Conservation (phyloP, 2,888 invertebrate genomes). For the Drosophila kokeensis region DNA sequence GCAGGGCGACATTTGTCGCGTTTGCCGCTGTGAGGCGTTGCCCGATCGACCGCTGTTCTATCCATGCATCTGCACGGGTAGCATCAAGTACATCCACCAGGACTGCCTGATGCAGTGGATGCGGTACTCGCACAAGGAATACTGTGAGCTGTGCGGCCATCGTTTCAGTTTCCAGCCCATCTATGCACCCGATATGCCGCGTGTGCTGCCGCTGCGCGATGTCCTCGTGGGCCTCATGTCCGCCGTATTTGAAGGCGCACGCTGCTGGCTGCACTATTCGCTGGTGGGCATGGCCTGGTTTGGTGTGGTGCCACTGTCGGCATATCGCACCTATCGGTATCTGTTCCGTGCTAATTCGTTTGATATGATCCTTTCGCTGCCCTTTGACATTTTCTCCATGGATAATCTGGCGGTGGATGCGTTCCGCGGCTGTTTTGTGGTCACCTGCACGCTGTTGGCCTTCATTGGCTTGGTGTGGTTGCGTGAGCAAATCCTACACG, state of each 20-base stretch:
- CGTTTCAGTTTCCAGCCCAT: constrained; percentile 99
- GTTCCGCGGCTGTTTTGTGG: constrained; percentile 98
- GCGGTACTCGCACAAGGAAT: constrained; percentile 99
- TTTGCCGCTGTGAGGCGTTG: constrained; percentile 97
- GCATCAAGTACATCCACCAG: constrained; percentile 99
- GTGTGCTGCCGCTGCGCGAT: constrained; percentile 96
- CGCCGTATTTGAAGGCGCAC: constrained; percentile 95
- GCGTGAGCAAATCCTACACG: constrained; percentile 98
- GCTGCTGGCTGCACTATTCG: constrained; percentile 99
- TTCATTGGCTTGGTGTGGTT: constrained; percentile 99
- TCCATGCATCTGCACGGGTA: constrained; percentile 99
- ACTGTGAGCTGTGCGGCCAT: constrained; percentile 98
- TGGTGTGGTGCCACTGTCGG: constrained; percentile 97
- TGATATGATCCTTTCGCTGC: constrained; percentile 93
- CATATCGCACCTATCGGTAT: constrained; percentile 97
- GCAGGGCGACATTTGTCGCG: constrained; percentile 95
- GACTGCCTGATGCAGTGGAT: constrained; percentile 99
- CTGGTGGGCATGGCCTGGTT: constrained; percentile 99
- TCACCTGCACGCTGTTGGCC: constrained; percentile 97
- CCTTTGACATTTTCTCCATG: constrained; percentile 96
- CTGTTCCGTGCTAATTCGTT: constrained; percentile 94
- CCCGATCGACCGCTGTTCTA: constrained; percentile 97
- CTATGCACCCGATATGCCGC: constrained; percentile 99
- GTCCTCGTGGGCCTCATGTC: constrained; percentile 95
- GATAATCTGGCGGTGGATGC: constrained; percentile 97